Evolutionary conservation across 2,113 vertebrate genomes (phyloP), one percentile per base, ranked within the genome.

Genomic region (Amphiprion percula): DNA sequence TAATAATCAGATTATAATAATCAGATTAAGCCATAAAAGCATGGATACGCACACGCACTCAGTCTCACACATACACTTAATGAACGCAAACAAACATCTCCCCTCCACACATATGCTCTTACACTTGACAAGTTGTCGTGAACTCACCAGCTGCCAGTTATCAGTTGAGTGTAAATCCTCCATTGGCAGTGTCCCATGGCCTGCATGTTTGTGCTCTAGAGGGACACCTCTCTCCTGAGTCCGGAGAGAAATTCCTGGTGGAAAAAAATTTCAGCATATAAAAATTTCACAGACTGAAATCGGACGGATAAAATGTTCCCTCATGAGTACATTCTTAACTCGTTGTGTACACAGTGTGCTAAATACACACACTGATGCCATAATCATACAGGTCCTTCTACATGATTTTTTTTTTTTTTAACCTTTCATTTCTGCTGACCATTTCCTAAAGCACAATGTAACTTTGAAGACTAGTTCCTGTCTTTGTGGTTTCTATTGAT

Each of bases 101-200:
- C 61, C 44, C 23, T 30, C 52, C 60, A 24, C 12, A 56, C 44
- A 21, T 53, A 23, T 61, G 77, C 39, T 63, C 37, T 37, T 44
- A 60, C 74, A 79, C 78, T 79, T 90, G 73, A 90, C 92, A 91
- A 61, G 37, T 88, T 81, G 90, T 92, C 86, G 80, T 76, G 79
- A 93, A 89, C 52, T 83, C 85, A 55, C 49, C 77, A 89, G 82
- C 85, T 88, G 86, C 79, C 88, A 87, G 58, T 90, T 91, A 83
- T 92, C 84, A 88, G 30, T n/a, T 56, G 59, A 82, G 68, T 84
- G 82, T 47, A 75, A 91, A 86, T 84, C 69, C 72, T 33, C 24
- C 16, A 7, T n/a, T 85, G 89, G 89, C 83, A 78, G 66, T 14
- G 53, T 53, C 47, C 60, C 2, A 21, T 3, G 3, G 76, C 39